Conservation (phyloP, 2,113 vertebrate species). For the Diadophis punctatus region DNA sequence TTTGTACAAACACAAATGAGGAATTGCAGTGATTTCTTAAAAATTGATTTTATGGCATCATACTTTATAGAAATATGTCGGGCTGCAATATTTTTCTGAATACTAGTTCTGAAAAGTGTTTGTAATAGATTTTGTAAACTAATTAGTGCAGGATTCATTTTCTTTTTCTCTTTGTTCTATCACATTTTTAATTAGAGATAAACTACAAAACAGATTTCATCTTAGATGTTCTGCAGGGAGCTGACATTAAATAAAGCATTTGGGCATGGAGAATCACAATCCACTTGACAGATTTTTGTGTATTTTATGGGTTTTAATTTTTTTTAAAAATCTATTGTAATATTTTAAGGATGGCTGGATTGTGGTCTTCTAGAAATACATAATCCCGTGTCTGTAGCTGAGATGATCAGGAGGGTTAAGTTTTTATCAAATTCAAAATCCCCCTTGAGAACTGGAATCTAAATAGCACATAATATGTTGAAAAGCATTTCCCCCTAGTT, state of each 20-base stretch:
- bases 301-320: background rate
- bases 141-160: background rate
- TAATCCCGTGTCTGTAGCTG: background rate
- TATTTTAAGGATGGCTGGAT: background rate
- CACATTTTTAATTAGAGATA: slow-evolving; percentile 40
- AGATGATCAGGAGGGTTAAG: background rate
- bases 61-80: background rate
- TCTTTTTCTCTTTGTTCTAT: background rate
- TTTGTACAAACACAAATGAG: background rate
- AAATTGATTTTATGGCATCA: background rate
- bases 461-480: background rate
- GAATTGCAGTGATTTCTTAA: background rate
- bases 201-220: slow-evolving; percentile 41
- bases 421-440: background rate
- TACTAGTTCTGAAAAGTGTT: background rate
- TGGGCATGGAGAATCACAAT: slow-evolving; percentile 20
- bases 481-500: background rate
- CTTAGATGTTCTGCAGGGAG: slow-evolving; percentile 16
- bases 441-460: background rate
- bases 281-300: background rate
- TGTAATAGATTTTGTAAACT: slow-evolving; percentile 2
- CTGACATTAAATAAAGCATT: slow-evolving; percentile 37
- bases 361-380: background rate
- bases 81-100: background rate
- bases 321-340: background rate